A percentile compares a stretch with the other conserved stretches of the same genome.
These are phyloP conservation scores for Jacana jacana DNA, from an alignment of 2,113 vertebrate genomes.

Conservation along the genomic window DNA sequence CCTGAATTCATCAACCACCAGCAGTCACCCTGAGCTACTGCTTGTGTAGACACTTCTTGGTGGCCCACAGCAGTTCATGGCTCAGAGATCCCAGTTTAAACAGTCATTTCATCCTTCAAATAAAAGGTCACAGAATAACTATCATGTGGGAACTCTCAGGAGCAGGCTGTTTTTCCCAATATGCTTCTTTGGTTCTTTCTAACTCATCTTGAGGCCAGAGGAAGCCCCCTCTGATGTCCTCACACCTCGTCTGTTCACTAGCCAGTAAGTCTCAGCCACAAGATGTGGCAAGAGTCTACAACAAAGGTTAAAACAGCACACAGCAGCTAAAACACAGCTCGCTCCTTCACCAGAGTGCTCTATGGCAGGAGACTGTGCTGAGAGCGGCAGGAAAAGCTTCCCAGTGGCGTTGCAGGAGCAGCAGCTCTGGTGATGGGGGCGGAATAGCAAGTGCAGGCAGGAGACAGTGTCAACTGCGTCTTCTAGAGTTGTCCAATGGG, in stretches of 20 bases:
- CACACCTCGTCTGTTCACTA: neutral
- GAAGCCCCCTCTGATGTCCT: neutral
- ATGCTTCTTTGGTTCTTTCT: neutral
- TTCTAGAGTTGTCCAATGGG: neutral
- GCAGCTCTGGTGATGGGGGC: slow-evolving; percentile 7
- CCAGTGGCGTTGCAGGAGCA: neutral
- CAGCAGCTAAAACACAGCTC: neutral
- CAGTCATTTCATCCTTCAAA: neutral
- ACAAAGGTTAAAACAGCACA: neutral
- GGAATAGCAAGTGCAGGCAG: slow-evolving; percentile 28
- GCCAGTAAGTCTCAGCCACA: neutral
- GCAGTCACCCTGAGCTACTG: accelerated
- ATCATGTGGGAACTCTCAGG: neutral
- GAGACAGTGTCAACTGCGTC: neutral
- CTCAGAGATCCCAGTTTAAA: neutral
- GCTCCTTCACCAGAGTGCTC: accelerated
- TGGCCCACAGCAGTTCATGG: neutral
- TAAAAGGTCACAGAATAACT: neutral
- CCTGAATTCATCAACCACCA: neutral
- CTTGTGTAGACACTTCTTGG: neutral
- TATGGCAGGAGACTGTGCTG: neutral
- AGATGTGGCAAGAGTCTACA: neutral
- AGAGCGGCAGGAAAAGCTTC: neutral
- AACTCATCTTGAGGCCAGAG: neutral
- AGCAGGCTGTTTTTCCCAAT: neutral